Conservation (phyloP, 2,888 invertebrate genomes). For the Strigamia transsilvanica region DNA sequence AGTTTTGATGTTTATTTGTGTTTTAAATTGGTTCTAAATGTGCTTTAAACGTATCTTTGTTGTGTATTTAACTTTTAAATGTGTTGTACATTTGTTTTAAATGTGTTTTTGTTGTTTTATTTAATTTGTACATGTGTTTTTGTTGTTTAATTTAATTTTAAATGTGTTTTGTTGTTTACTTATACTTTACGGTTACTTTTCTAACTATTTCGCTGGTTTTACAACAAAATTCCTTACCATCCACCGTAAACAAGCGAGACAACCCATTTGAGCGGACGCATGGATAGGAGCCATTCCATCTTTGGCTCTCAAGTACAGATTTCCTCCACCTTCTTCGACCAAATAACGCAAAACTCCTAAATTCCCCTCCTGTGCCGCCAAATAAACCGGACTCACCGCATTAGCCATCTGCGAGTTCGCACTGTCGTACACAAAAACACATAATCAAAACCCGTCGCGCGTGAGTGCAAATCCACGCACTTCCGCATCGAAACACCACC, state of each 20-base stretch:
- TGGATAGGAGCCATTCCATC: conserved; percentile 92
- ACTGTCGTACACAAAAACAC: conserved; percentile 66
- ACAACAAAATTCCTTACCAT: conserved; percentile 72
- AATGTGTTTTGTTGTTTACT: too few relatives aligned
- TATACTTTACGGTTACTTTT: too few relatives aligned
- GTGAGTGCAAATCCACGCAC: not conserved
- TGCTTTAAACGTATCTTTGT: too few relatives aligned
- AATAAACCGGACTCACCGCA: conserved; percentile 87
- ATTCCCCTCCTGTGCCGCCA: conserved; percentile 89
- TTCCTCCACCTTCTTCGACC: conserved; percentile 82
- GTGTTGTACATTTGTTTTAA: too few relatives aligned
- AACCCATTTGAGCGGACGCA: conserved; percentile 89
- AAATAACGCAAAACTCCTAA: conserved; percentile 84
- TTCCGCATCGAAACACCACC: not conserved
- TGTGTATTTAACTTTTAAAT: too few relatives aligned
- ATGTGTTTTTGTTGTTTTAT: too few relatives aligned
- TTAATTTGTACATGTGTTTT: too few relatives aligned
- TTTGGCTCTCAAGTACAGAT: conserved; percentile 81
- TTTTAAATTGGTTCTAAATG: too few relatives aligned
- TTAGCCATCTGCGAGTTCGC: conserved; percentile 92
- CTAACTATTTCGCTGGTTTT: too few relatives aligned
- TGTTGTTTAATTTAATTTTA: too few relatives aligned
- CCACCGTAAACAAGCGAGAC: conserved; percentile 86
- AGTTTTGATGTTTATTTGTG: too few relatives aligned
- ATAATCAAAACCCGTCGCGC: not conserved